Evolutionary conservation across 1,140 invertebrate genomes (phyloP), one percentile per base, ranked within the genome.

Genomic region (Ladona fulva): DNA sequence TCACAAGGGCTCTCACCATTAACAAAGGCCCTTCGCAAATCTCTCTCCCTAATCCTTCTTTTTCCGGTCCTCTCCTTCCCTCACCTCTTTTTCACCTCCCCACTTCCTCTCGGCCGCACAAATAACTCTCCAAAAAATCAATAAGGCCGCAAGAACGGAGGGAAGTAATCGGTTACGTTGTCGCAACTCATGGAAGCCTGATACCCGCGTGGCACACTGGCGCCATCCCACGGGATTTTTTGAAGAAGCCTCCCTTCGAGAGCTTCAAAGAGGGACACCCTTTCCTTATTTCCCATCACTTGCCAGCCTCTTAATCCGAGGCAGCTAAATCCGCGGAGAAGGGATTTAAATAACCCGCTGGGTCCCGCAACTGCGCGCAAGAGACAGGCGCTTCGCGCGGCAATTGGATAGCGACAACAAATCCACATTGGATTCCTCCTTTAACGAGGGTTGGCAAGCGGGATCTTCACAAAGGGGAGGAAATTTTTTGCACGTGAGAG

Each of bases 161-260:
- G 84, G 86, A 85, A 86, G 86, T 86, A 86, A 84, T 82, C 80
- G 12, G 52, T 19, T 66, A 66, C 52, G 3, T 22, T 12, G 52
- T 66, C 52, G n/a, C 52, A 16, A 66, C 52, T 66, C 52, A 66
- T 66, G 52, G 52, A 16, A 66, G 52, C 52, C 52, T 66, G 52
- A 66, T 66, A 66, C 52, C 52, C 14, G 52, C n/a, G 52, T 66
- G 52, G 52, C 52, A 66, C 52, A 66, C 52, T 66, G 52, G 52
- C 52, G 52, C 52, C 52, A 66, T 66, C 52, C 52, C 52, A 66
- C 52, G 12, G 52, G 3, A 22, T 66, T 66, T 66, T 22, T 22
- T 22, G 16, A 22, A 66, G 52, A 22, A 16, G 1, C 52, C 52
- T 66, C n/a, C 52, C 52, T 37, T 37, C 29, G 8, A 37, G 29